A percentile compares a stretch with the other conserved stretches of the same genome.
Conservation (phyloP, 1,140 invertebrate genomes). For the Nephotettix cincticeps region DNA sequence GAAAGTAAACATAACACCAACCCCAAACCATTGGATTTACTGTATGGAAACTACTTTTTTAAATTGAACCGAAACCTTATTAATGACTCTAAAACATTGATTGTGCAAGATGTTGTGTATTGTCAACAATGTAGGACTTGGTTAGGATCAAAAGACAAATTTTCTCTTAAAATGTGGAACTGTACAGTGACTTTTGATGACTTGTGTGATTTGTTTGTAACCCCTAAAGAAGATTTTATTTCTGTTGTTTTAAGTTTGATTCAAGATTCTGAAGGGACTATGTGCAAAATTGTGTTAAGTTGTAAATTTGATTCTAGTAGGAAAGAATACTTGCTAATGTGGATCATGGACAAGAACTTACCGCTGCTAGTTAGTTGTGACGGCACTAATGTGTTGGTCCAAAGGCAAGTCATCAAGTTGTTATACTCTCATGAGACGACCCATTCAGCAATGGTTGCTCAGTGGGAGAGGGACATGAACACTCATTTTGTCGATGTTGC, state of each 20-base stretch:
- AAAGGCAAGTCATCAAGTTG: slow-evolving; percentile 19
- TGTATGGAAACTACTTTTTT: slow-evolving; percentile 21
- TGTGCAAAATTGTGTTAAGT: slow-evolving; percentile 21
- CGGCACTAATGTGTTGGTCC: background rate
- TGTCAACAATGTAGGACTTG: slow-evolving; percentile 14
- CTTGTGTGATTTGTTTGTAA: background rate
- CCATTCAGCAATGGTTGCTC: background rate
- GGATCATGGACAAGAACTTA: slow-evolving; percentile 28
- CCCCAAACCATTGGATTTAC: slow-evolving; percentile 12
- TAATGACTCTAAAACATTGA: background rate
- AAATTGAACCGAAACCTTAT: slow-evolving; percentile 18
- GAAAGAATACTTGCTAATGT: slow-evolving; percentile 21
- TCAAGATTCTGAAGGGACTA: slow-evolving; percentile 4
- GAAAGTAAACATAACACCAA: slow-evolving; percentile 4
- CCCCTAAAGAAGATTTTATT: slow-evolving; percentile 19
- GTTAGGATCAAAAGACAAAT: slow-evolving; percentile 13
- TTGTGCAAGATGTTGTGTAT: background rate
- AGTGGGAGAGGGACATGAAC: slow-evolving; percentile 23
- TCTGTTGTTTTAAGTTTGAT: background rate
- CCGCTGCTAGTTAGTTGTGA: slow-evolving; percentile 4
- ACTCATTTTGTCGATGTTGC: slow-evolving; percentile 17
- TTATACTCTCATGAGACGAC: slow-evolving; percentile 1
- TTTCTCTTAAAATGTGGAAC: slow-evolving; percentile 19
- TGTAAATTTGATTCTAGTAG: background rate
- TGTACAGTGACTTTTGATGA: slow-evolving; percentile 17